Conservation (phyloP, 2,113 vertebrate genomes). For the Dasypus novemcinctus region DNA sequence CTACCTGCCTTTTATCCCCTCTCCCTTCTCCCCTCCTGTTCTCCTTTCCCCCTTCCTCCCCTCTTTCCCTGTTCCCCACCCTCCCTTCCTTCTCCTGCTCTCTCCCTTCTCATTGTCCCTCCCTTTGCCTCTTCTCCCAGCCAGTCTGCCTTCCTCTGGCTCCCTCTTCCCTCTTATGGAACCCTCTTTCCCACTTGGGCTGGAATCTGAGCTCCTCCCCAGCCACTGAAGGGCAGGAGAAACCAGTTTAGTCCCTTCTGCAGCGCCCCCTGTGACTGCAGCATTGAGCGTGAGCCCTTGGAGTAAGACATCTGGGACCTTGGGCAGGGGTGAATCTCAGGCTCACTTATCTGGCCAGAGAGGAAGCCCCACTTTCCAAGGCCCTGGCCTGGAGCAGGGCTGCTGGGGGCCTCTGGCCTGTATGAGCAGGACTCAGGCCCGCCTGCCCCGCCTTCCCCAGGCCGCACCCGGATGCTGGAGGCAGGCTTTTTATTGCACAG, state of each 20-base stretch:
- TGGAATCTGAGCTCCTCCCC: neutral
- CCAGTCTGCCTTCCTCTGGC: too few species aligned
- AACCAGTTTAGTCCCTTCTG: neutral
- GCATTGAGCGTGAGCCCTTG: neutral
- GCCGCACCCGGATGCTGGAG: neutral
- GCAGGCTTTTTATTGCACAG: conserved; percentile 50
- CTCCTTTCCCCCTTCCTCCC: neutral
- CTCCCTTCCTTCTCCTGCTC: neutral
- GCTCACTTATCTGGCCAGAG: neutral
- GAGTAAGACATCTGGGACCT: neutral
- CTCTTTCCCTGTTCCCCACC: rapidly evolving
- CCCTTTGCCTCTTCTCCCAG: neutral
- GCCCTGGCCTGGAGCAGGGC: neutral
- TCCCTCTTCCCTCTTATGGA: neutral
- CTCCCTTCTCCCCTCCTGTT: too few species aligned
- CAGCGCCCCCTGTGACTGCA: neutral
- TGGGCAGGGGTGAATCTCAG: neutral
- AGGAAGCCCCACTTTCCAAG: neutral
- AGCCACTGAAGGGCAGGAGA: neutral
- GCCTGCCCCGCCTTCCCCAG: neutral
- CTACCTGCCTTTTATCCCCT: too few species aligned
- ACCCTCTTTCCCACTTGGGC: neutral
- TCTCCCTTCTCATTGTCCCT: neutral
- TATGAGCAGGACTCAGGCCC: neutral
- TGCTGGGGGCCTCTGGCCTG: neutral